phyloP scores from a whole-genome alignment of 2,113 vertebrate species.

The Macroglossus sobrinus region DNA sequence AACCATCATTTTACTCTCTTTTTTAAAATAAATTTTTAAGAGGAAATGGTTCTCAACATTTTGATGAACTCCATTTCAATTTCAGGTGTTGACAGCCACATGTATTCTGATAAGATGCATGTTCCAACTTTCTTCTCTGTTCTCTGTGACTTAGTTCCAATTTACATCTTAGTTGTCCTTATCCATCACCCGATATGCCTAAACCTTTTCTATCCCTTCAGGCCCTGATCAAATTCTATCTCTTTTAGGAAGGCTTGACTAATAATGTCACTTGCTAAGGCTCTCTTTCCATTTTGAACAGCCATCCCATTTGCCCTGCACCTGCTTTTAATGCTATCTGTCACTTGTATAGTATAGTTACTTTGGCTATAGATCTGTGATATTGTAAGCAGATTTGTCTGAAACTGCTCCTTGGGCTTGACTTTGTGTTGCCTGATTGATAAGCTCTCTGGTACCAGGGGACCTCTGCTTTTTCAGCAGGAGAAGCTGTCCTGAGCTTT shows the following conservation, averaged over 20 bases:
- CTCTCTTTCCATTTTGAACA: not conserved
- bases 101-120: not conserved
- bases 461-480: not conserved
- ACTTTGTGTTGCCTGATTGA: not conserved
- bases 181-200: fast-evolving
- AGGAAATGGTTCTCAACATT: not conserved
- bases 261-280: too few relatives aligned
- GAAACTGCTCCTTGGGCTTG: not conserved
- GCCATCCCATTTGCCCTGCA: not conserved
- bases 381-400: not conserved
- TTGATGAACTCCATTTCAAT: not conserved
- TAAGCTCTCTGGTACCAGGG: not conserved
- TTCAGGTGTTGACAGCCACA: not conserved
- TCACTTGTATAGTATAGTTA: fast-evolving
- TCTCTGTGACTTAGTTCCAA: not conserved
- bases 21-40: not conserved
- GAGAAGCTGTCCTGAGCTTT: not conserved
- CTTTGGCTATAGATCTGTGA: not conserved
- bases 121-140: not conserved
- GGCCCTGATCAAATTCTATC: not conserved
- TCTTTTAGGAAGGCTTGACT: not conserved
- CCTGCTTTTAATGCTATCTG: not conserved
- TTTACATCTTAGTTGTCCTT: too few relatives aligned
- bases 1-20: not conserved
- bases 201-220: not conserved